Conservation (phyloP, 2,113 vertebrate species). For the Mus pahari region DNA sequence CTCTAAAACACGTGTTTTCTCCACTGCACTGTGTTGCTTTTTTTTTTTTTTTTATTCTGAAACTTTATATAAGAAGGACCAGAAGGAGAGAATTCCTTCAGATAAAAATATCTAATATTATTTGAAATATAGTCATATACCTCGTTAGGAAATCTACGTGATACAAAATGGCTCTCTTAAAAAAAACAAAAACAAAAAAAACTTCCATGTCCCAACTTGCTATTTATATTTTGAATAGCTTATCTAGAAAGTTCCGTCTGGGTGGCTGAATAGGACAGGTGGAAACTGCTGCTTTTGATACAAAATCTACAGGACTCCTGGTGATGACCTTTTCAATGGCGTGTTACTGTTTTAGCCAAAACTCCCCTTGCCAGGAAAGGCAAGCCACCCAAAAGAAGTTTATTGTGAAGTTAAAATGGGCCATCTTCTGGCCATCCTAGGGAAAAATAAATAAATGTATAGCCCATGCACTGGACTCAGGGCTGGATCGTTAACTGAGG, state of each 20-base stretch:
- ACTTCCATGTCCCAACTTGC: background rate
- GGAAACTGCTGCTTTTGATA: slow-evolving; percentile 42
- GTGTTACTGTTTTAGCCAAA: slow-evolving; percentile 59
- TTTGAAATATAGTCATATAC: background rate
- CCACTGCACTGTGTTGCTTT: background rate
- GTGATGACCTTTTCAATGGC: slow-evolving; percentile 39
- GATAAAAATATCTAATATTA: background rate
- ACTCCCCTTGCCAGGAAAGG: slow-evolving; percentile 47
- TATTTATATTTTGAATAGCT: slow-evolving; percentile 34
- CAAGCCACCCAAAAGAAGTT: slow-evolving; percentile 47
- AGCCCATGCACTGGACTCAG: background rate
- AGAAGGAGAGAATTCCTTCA: background rate
- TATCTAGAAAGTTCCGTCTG: slow-evolving; percentile 54
- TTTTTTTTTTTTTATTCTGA: slow-evolving; percentile 28
- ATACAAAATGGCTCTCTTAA: background rate
- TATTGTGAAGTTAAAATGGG: slow-evolving; percentile 44
- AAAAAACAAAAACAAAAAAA: background rate
- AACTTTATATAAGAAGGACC: background rate
- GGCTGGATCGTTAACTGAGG: background rate
- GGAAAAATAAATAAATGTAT: background rate
- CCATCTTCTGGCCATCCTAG: slow-evolving; percentile 41
- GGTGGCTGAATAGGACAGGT: slow-evolving; percentile 39
- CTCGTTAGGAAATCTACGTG: background rate
- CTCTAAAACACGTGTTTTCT: background rate
- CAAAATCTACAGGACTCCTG: slow-evolving; percentile 35